Conservation (phyloP, 2,888 invertebrate species). For the Malacosoma neustria region DNA sequence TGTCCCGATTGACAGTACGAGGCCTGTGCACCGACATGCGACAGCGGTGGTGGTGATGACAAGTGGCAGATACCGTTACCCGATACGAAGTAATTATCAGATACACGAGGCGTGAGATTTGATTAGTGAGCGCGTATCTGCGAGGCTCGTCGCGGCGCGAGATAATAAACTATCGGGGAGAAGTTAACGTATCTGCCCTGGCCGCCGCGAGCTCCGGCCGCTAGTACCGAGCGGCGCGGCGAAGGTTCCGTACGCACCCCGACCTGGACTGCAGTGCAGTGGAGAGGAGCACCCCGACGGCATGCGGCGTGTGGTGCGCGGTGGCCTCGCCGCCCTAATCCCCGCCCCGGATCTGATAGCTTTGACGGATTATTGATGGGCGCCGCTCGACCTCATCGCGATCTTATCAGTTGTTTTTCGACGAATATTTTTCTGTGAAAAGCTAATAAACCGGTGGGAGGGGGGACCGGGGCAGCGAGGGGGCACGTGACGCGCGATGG, state of each 20-base stretch:
- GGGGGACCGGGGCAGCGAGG: conserved; percentile 19
- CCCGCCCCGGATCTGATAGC: conserved; percentile 28
- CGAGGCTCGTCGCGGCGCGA: conserved; percentile 25
- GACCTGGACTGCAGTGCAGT: conserved; percentile 8
- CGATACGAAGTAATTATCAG: conserved; percentile 65
- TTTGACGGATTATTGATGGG: conserved; percentile 58
- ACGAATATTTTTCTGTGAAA: conserved; percentile 64
- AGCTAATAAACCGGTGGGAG: conserved; percentile 41
- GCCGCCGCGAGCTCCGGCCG: no score
- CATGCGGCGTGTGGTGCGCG: conserved; percentile 7
- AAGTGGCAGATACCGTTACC: conserved; percentile 43
- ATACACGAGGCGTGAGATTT: conserved; percentile 56
- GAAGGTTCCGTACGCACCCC: conserved; percentile 3
- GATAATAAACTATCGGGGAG: conserved; percentile 17
- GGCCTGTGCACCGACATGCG: no score
- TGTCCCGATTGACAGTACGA: no score
- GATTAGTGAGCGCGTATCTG: conserved; percentile 58
- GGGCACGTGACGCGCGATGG: conserved; percentile 42
- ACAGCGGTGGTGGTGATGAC: no score
- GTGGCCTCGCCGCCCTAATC: conserved; percentile 15
- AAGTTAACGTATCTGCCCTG: conserved; percentile 5
- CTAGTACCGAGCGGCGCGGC: conserved; percentile 7
- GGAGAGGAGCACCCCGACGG: conserved; percentile 5
- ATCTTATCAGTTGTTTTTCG: conserved; percentile 66
- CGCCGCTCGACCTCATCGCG: conserved; percentile 57